A percentile compares a stretch with the other conserved stretches of the same genome.
Conservation (phyloP, 2,113 vertebrate genomes). For the Aythya baeri region DNA sequence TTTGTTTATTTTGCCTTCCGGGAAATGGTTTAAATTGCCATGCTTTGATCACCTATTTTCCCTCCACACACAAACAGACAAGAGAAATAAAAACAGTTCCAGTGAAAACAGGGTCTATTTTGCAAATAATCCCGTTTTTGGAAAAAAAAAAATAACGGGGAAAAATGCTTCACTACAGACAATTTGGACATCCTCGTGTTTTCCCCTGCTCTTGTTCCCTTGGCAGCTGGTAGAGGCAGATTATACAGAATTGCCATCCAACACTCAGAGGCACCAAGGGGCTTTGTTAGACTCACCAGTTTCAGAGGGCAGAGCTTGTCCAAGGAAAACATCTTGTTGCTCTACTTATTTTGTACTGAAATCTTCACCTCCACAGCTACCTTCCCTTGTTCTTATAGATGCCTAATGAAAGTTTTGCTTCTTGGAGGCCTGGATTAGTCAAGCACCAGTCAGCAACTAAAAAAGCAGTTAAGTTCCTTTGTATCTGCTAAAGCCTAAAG, state of each 20-base stretch:
- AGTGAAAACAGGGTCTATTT: neutral
- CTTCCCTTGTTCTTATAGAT: neutral
- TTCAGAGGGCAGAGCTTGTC: neutral
- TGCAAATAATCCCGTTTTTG: neutral
- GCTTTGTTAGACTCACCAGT: neutral
- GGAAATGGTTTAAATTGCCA: neutral
- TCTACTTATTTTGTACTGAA: neutral
- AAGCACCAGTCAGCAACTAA: neutral
- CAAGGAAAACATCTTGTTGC: neutral
- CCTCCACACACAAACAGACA: neutral
- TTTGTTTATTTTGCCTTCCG: neutral
- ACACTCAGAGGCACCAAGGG: neutral
- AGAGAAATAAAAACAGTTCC: neutral
- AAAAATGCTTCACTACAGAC: neutral
- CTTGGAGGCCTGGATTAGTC: neutral
- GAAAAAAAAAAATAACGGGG: neutral
- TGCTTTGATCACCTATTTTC: neutral
- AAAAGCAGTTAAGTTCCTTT: neutral
- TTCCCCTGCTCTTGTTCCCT: neutral
- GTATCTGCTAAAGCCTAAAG: neutral
- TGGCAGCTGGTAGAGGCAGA: slow-evolving; percentile 8
- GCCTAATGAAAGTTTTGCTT: neutral
- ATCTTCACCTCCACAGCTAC: neutral
- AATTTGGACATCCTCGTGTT: neutral
- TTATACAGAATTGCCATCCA: slow-evolving; percentile 11